phyloP scores from a whole-genome alignment of 2,113 vertebrate species.

The cattle (Bos taurus) region DNA sequence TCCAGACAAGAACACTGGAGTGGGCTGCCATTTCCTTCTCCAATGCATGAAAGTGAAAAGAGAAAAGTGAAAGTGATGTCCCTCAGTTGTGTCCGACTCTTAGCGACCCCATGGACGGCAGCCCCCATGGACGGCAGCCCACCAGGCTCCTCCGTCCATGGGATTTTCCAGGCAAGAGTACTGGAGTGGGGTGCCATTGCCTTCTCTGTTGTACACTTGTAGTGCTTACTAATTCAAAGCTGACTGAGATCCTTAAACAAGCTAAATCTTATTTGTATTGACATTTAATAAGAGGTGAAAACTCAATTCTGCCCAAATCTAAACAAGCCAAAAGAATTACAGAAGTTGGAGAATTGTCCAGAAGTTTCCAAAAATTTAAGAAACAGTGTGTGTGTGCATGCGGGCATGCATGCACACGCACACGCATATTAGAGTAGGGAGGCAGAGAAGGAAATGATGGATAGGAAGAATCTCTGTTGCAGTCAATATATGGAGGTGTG shows the following conservation, averaged over 20 bases:
- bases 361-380: constrained; percentile 5
- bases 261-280: constrained; percentile 38
- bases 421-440: not conserved
- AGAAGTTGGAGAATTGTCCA: constrained; percentile 4
- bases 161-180: too few relatives aligned
- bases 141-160: too few relatives aligned
- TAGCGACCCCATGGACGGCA: too few relatives aligned
- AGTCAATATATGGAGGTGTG: not conserved
- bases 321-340: constrained; percentile 42
- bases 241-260: constrained; percentile 5
- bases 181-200: too few relatives aligned
- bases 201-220: not conserved
- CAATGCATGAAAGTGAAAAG: too few relatives aligned
- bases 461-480: not conserved
- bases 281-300: constrained; percentile 50
- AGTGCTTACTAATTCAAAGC: constrained; percentile 32
- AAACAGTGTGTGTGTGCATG: not conserved
- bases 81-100: too few relatives aligned
- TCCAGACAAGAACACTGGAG: too few relatives aligned
- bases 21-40: too few relatives aligned
- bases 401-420: accelerated
- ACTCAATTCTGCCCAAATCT: constrained; percentile 50
- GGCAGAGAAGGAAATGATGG: not conserved
- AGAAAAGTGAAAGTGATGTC: too few relatives aligned
- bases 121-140: too few relatives aligned